Evolutionary conservation across 2,888 invertebrate species (phyloP).

Genomic region (Oxycera nigricornis): DNA sequence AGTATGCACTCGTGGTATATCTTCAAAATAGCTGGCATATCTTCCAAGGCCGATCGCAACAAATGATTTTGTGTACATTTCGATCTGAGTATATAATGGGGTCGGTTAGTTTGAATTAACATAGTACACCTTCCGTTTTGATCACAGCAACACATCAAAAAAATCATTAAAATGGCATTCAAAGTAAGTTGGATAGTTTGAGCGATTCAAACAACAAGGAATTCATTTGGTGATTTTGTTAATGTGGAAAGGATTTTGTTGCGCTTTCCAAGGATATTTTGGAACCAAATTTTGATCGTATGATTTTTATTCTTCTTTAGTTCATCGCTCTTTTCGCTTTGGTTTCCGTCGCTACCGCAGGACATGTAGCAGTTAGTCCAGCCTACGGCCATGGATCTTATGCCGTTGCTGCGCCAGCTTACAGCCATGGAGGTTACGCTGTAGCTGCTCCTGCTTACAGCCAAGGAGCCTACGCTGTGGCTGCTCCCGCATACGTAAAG

Average conservation of each 20-base stretch:
- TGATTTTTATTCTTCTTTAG: slow-evolving; percentile 49
- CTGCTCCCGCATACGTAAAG: slow-evolving; percentile 42
- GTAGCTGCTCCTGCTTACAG: slow-evolving; percentile 48
- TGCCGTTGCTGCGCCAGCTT: slow-evolving; percentile 17
- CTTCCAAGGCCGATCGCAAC: neutral
- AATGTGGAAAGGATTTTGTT: neutral
- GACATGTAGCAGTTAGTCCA: slow-evolving; percentile 50
- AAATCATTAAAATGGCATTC: slow-evolving; percentile 35
- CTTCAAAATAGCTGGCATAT: slow-evolving; percentile 3
- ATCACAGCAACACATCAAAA: slow-evolving; percentile 3
- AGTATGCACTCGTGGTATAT: neutral
- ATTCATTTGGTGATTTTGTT: neutral
- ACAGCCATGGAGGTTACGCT: neutral
- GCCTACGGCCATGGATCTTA: neutral
- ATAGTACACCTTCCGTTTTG: slow-evolving; percentile 25
- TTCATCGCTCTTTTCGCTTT: slow-evolving; percentile 55
- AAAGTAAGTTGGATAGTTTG: slow-evolving; percentile 40
- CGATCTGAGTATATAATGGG: slow-evolving; percentile 16
- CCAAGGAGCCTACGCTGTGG: slow-evolving; percentile 54
- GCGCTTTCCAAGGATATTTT: too few species aligned
- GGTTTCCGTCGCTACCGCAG: slow-evolving; percentile 54
- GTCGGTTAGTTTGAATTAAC: neutral
- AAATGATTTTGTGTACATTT: neutral
- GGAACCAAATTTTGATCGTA: too few species aligned
- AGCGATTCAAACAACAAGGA: too few species aligned